Evolutionary conservation across 2,888 invertebrate species (phyloP).

Genomic region (Ormyrus rosae): DNA sequence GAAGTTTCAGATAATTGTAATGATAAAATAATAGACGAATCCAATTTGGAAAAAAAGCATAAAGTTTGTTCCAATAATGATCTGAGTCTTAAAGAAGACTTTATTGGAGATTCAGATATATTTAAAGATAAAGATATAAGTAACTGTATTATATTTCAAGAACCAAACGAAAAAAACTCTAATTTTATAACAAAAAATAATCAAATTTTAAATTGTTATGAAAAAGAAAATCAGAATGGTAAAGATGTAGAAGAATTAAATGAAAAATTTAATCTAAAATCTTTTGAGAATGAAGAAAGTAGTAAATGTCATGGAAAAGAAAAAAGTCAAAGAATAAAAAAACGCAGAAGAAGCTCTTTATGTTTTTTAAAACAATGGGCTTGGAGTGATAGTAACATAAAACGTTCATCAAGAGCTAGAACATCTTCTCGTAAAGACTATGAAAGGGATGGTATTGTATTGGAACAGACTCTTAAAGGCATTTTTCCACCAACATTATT

Average conservation of each 20-base stretch:
- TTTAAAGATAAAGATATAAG: neutral
- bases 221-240: neutral
- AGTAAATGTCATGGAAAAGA: constrained; percentile 29
- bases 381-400: constrained; percentile 81
- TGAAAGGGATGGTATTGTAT: constrained; percentile 79
- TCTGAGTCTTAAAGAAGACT: constrained; percentile 68
- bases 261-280: neutral
- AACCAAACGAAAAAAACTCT: neutral
- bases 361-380: constrained; percentile 87
- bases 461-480: constrained; percentile 82
- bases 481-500: constrained; percentile 81
- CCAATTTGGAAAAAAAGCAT: constrained; percentile 53
- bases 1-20: too few species aligned
- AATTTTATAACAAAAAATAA: too few species aligned
- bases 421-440: constrained; percentile 78
- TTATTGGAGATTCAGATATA: constrained; percentile 59
- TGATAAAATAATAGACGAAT: neutral
- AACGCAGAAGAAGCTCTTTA: constrained; percentile 85
- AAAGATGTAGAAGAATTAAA: constrained; percentile 1
- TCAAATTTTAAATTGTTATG: too few species aligned
- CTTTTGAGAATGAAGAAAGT: constrained; percentile 25
- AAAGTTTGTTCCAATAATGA: constrained; percentile 67
- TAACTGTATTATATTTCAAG: neutral
- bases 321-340: constrained; percentile 72
- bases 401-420: constrained; percentile 75